A percentile compares a stretch with the other conserved stretches of the same genome.
Evolutionary conservation across 2,797 vertebrate genomes (phyloP).

Genomic region (Glyptemys insculpta): DNA sequence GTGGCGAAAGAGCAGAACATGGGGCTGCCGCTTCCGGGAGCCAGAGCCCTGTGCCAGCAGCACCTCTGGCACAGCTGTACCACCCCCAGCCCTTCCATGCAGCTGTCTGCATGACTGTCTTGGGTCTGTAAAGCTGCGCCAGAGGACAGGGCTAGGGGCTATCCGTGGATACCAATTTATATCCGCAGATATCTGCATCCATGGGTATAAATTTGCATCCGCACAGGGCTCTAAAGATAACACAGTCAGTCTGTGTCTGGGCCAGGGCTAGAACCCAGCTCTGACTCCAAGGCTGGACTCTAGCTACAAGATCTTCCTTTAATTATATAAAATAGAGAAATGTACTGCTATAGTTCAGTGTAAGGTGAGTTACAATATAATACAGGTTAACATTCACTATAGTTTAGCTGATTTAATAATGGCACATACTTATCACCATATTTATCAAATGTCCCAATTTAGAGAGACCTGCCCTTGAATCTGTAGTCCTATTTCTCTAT

Average conservation of each 20-base stretch:
- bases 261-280: neutral
- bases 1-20: too few relatives aligned
- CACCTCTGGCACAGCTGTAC: too few relatives aligned
- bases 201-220: too few relatives aligned
- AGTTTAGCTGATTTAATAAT: neutral
- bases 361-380: neutral
- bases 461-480: neutral
- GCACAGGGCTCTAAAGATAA: neutral
- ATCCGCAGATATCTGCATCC: too few relatives aligned
- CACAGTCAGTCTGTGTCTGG: neutral
- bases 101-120: too few relatives aligned
- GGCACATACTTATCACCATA: neutral
- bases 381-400: rapidly evolving
- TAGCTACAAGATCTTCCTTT: neutral
- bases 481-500: neutral
- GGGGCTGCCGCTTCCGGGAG: too few relatives aligned
- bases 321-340: neutral
- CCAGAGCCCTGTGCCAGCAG: too few relatives aligned
- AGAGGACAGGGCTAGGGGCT: too few relatives aligned
- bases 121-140: too few relatives aligned
- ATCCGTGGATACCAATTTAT: too few relatives aligned
- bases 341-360: rapidly evolving
- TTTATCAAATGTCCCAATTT: neutral
- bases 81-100: too few relatives aligned
- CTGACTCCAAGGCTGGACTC: neutral